Evolutionary conservation across 2,888 invertebrate genomes (phyloP).

Genomic region (Torymus aiolomorphi): DNA sequence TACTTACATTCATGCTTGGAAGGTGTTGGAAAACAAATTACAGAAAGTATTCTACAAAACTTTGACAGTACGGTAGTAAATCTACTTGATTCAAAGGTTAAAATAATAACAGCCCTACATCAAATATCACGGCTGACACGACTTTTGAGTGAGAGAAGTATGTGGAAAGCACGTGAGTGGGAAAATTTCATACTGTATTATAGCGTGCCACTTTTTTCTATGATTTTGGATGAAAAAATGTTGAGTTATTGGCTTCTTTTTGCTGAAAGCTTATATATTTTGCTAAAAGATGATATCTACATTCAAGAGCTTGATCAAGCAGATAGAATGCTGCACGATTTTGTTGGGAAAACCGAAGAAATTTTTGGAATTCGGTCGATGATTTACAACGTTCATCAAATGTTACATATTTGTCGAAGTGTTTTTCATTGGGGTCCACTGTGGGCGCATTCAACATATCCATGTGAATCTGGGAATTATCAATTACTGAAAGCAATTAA

Average conservation of each 20-base stretch:
- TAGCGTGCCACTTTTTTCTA: constrained; percentile 10
- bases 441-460: too few relatives aligned
- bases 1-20: constrained; percentile 17
- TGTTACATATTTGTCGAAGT: not conserved
- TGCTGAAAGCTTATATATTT: not conserved
- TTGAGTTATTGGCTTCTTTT: constrained; percentile 22
- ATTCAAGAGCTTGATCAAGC: not conserved
- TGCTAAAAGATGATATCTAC: not conserved
- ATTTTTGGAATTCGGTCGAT: not conserved
- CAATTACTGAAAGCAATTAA: not conserved
- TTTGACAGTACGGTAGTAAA: too few relatives aligned
- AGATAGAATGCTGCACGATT: not conserved
- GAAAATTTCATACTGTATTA: constrained; percentile 31
- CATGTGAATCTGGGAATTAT: not conserved
- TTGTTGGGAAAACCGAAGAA: not conserved
- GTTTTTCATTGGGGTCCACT: too few relatives aligned
- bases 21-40: constrained; percentile 20
- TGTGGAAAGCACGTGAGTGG: constrained; percentile 16
- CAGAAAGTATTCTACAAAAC: too few relatives aligned
- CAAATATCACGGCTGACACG: constrained; percentile 17
- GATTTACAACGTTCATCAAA: not conserved
- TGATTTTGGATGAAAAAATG: not conserved
- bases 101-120: constrained; percentile 7
- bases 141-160: not conserved
- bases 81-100: not conserved